A percentile compares a stretch with the other conserved stretches of the same genome.
These are phyloP conservation scores for Ormyrus thymus DNA, from an alignment of 2,888 invertebrate species.

Conservation along the genomic window DNA sequence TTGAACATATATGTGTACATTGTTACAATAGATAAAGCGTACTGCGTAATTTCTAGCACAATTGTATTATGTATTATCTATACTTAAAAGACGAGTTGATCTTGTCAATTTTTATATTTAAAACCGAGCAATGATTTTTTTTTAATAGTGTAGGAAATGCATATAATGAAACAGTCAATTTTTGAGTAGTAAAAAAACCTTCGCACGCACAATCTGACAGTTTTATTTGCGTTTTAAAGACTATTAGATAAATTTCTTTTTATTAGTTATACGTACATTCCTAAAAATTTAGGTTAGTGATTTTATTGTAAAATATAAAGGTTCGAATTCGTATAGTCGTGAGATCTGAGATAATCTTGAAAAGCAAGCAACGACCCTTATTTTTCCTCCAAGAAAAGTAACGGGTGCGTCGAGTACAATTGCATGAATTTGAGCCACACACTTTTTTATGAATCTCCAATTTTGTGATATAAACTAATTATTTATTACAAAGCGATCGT, in stretches of 20 bases:
- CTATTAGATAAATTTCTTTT: background rate
- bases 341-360: too few species aligned
- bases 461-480: too few species aligned
- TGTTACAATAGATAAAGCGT: constrained; percentile 13
- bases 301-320: too few species aligned
- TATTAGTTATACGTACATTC: background rate
- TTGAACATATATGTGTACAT: constrained; percentile 3
- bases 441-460: too few species aligned
- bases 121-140: constrained; percentile 5
- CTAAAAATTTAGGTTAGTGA: too few species aligned
- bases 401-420: too few species aligned
- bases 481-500: too few species aligned
- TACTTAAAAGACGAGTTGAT: constrained; percentile 41
- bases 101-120: constrained; percentile 42
- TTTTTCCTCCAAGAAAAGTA: too few species aligned
- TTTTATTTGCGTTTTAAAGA: background rate
- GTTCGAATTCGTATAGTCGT: too few species aligned
- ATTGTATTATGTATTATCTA: constrained; percentile 19
- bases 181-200: background rate
- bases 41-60: constrained; percentile 3
- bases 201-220: constrained; percentile 33
- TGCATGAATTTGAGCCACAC: too few species aligned
- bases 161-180: constrained; percentile 38
- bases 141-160: background rate
- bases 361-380: too few species aligned